phyloP scores from a whole-genome alignment of 2,888 invertebrate genomes.

The Aspidapion aeneum region DNA sequence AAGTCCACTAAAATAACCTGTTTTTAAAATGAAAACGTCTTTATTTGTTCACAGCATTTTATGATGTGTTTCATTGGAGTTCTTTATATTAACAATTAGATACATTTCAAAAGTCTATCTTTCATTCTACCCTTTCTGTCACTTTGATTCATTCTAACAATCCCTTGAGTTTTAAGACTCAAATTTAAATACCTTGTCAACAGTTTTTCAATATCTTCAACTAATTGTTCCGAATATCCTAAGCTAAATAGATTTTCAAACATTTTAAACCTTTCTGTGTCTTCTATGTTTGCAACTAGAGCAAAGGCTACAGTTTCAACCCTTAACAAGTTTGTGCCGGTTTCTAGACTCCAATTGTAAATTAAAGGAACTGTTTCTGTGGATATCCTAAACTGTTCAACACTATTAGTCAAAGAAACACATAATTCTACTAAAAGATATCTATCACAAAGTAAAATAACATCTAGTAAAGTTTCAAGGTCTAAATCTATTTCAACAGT shows the following conservation, averaged over 20 bases:
- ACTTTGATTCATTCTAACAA: no score
- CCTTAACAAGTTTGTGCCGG: no score
- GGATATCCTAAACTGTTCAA: constrained; percentile 53
- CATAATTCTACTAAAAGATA: constrained; percentile 57
- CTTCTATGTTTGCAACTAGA: constrained; percentile 52
- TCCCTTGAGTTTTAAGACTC: no score
- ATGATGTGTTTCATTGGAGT: no score
- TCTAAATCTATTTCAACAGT: no score
- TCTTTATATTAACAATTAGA: no score
- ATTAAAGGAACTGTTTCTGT: constrained; percentile 53
- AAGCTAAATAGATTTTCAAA: constrained; percentile 52
- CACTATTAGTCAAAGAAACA: constrained; percentile 51
- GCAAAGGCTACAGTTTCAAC: constrained; percentile 57
- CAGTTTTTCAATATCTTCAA: constrained; percentile 51
- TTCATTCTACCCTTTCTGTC: constrained; percentile 64
- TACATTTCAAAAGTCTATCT: constrained; percentile 60
- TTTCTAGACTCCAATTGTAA: no score
- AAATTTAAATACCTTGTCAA: constrained; percentile 36
- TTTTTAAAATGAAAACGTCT: constrained; percentile 58
- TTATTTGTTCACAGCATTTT: no score
- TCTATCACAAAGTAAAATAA: no score
- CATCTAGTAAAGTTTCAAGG: no score
- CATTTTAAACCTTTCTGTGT: constrained; percentile 47
- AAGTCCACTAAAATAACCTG: constrained; percentile 70
- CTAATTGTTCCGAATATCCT: constrained; percentile 54